Percentiles rank a stretch among this genome's conserved stretches.
Evolutionary conservation across 2,113 vertebrate genomes (phyloP).

Genomic region (Uropsilus gracilis): DNA sequence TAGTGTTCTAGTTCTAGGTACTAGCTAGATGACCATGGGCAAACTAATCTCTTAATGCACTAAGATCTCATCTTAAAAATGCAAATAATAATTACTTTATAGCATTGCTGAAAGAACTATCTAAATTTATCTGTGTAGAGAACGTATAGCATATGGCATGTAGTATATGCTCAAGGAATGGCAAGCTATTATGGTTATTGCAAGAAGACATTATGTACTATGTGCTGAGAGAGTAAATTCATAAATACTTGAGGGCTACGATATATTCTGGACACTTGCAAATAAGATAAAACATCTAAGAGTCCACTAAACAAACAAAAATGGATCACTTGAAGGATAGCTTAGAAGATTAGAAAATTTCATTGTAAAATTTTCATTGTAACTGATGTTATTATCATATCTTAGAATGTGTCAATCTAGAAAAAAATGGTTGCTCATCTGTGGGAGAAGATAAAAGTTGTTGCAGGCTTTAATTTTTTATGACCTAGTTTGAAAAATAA

Average conservation of each 20-base stretch:
- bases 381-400: neutral
- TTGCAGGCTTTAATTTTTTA: neutral
- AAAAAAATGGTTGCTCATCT: neutral
- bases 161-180: neutral
- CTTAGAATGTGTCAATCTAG: neutral
- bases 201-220: neutral
- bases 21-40: neutral
- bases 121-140: neutral
- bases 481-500: neutral
- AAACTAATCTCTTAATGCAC: neutral
- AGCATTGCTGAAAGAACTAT: neutral
- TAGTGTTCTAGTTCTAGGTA: neutral
- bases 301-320: neutral
- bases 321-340: neutral
- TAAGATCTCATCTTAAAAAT: conserved; percentile 26
- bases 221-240: neutral
- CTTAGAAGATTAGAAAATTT: neutral
- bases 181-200: neutral
- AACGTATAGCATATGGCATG: neutral
- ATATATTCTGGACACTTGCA: neutral
- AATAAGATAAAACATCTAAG: conserved; percentile 40
- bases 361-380: neutral
- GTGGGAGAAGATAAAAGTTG: neutral
- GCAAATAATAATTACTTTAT: conserved; percentile 31
- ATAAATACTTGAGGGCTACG: neutral